These are phyloP conservation scores for Umimayanthus kanabou DNA, from an alignment of 92 coral and sea anemone genomes.

Conservation along the genomic window DNA sequence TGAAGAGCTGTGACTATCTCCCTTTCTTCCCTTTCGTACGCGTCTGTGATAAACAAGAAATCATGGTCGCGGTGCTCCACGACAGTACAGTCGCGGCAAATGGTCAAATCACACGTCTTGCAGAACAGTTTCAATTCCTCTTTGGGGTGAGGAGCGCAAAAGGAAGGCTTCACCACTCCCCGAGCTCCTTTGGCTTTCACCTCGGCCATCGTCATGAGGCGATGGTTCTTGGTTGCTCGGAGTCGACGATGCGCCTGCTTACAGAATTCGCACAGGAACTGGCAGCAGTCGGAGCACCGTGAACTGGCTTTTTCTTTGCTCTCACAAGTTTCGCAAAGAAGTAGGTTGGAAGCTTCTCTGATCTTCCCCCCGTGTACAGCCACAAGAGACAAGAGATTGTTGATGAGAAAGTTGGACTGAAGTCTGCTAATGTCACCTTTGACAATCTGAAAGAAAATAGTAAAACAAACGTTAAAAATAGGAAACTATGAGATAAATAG, in stretches of 20 bases:
- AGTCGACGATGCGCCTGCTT: background rate
- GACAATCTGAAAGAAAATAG: background rate
- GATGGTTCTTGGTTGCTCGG: constrained; percentile 7
- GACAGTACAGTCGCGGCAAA: background rate
- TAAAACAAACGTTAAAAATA: background rate
- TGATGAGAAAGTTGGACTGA: constrained; percentile 15
- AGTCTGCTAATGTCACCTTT: constrained; percentile 1
- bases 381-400: constrained; percentile 1
- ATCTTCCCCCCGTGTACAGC: constrained; percentile 8
- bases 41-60: background rate
- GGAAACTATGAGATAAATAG: no score
- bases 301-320: constrained; percentile 10
- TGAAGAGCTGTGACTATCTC: background rate
- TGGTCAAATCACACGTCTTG: constrained; percentile 1
- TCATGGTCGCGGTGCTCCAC: constrained; percentile 15
- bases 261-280: constrained; percentile 4
- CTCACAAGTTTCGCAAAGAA: constrained; percentile 2
- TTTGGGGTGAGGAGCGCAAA: background rate
- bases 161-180: constrained; percentile 4
- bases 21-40: background rate
- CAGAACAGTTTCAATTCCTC: constrained; percentile 5
- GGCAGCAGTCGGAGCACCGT: constrained; percentile 2
- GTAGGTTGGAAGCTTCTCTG: background rate
- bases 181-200: constrained; percentile 12
- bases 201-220: constrained; percentile 14